Base-by-base conservation (phyloP, 2,888 invertebrate genomes). In the Erpobdella octoculata region DNA sequence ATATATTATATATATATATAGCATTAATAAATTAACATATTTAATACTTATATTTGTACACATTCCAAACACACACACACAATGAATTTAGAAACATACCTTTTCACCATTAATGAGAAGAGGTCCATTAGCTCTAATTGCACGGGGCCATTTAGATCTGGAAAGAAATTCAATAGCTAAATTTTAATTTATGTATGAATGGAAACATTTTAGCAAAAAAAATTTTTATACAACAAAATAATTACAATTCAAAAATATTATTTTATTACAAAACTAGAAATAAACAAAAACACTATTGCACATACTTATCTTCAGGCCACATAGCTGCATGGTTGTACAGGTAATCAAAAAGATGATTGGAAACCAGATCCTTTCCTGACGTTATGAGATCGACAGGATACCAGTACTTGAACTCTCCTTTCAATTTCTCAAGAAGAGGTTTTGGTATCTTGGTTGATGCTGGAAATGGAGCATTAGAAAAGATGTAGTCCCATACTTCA, bases 401-500 rank as follows among this genome's bases (percentile, higher is more conserved):
- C 97, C 97, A 98, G 84, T 89, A 97, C 76, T 92, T 88, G 84
- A 99, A 98, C 82, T 98, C 95, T 15, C 87, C 86, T 78, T 89
- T 89, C 89, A 98, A 88, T 46, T 85, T 82, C 74, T 91, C 88
- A 72, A 98, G 85, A 25, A 88, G 86, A 66, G 88, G 87, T 80
- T 89, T 89, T 25, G 89, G 86, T 74, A 95, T 90, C 59, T 85
- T 86, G 18, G 83, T 80, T 25, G 80, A 79, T 21, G 80, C 78
- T 0, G 93, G 92, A 74, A 88, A 86, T 5, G 88, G 86, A 3
- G 76, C 75, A 2, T 76, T 73, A 72, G 81, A 80, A 85, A 95
- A 97, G 62, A 99, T 88, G 79, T 94, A 99, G 83, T 97, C 93
- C 98, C 98, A 99, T 2, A 96, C 92, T 78, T 91, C 92, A 4